Evolutionary conservation across 1,140 invertebrate genomes (phyloP).

Genomic region (Nebria ingens): DNA sequence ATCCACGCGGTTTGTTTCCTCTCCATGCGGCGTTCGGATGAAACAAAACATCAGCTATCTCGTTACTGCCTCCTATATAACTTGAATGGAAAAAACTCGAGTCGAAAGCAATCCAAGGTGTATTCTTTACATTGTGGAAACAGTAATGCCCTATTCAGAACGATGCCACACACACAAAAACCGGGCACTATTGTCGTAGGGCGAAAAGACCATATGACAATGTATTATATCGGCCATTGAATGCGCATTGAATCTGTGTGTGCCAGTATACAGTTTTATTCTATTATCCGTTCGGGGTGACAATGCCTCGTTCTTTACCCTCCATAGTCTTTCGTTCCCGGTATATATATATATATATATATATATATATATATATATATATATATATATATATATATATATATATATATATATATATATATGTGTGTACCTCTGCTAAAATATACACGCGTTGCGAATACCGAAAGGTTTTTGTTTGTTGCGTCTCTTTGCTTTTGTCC

Average conservation of each 20-base stretch:
- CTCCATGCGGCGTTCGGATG: neutral
- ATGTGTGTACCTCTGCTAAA: slow-evolving; percentile 28
- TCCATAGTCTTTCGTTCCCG: no score
- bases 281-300: slow-evolving; percentile 29
- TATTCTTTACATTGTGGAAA: slow-evolving; percentile 8
- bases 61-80: neutral
- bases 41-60: slow-evolving; percentile 5
- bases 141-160: slow-evolving; percentile 27
- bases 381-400: no score
- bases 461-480: slow-evolving; percentile 26
- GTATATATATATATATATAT: no score
- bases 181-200: slow-evolving; percentile 24
- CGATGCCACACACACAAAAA: slow-evolving; percentile 31
- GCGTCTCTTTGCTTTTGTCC: neutral
- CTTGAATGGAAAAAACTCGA: slow-evolving; percentile 5
- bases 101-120: slow-evolving; percentile 8
- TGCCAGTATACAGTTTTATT: slow-evolving; percentile 30
- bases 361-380: no score
- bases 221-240: slow-evolving; percentile 34
- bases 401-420: no score
- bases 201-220: slow-evolving; percentile 33
- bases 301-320: no score
- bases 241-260: slow-evolving; percentile 25
- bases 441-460: slow-evolving; percentile 34
- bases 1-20: neutral